Conservation (phyloP, 2,888 invertebrate genomes). For the Microplitis manilae region DNA sequence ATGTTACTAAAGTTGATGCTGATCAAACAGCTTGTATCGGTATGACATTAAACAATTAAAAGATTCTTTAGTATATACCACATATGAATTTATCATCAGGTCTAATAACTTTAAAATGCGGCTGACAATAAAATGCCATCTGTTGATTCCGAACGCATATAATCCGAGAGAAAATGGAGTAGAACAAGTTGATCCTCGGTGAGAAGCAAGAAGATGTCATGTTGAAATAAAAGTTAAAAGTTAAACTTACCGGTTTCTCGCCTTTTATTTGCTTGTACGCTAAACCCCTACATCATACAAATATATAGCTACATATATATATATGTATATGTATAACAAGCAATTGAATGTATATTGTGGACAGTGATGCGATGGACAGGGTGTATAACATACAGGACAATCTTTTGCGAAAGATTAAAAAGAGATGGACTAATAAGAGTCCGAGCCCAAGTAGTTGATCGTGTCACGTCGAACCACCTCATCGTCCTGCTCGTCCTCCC, state of each 20-base stretch:
- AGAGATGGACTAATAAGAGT: conserved; percentile 10
- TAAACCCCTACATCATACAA: background rate
- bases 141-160: conserved; percentile 2
- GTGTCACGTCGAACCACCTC: conserved; percentile 22
- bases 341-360: conserved; percentile 17
- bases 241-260: conserved; percentile 25
- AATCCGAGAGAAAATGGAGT: conserved; percentile 5
- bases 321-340: background rate
- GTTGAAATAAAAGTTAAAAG: background rate
- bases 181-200: conserved; percentile 7
- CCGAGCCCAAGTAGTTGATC: conserved; percentile 27
- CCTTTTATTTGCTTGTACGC: conserved; percentile 9
- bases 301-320: background rate
- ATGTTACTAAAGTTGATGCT: background rate
- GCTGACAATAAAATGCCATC: background rate
- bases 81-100: background rate
- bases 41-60: background rate
- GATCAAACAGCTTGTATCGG: background rate
- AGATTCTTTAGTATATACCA: background rate
- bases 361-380: conserved; percentile 9
- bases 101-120: background rate
- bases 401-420: background rate
- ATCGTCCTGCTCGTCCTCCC: background rate
- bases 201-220: conserved; percentile 8
- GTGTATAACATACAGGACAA: background rate